phyloP scores from a whole-genome alignment of 2,797 vertebrate genomes.

The Acanthurus leucopareius region DNA sequence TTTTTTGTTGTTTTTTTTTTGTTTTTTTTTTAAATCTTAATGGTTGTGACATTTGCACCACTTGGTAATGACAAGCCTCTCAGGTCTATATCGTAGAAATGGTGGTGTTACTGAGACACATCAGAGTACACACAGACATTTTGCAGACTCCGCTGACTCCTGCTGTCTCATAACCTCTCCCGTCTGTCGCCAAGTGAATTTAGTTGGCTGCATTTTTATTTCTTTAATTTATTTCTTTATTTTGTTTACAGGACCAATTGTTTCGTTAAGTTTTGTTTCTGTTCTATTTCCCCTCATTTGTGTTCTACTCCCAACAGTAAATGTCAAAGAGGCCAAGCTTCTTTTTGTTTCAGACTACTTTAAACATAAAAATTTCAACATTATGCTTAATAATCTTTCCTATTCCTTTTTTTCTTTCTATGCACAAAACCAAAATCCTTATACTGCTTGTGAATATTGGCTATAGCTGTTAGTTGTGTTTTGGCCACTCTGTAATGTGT shows the following conservation, averaged over 20 bases:
- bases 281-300: constrained; percentile 79
- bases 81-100: constrained; percentile 75
- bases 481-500: constrained; percentile 80
- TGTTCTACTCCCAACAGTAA: constrained; percentile 81
- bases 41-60: constrained; percentile 83
- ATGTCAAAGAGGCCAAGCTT: constrained; percentile 84
- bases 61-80: constrained; percentile 80
- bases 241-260: constrained; percentile 85
- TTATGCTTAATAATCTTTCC: constrained; percentile 83
- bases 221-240: constrained; percentile 72
- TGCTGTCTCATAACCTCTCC: constrained; percentile 85
- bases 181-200: constrained; percentile 84
- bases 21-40: constrained; percentile 69
- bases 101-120: constrained; percentile 72
- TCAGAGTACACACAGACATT: constrained; percentile 73
- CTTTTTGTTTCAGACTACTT: constrained; percentile 80
- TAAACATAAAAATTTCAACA: constrained; percentile 63
- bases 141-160: constrained; percentile 82
- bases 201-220: constrained; percentile 83
- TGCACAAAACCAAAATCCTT: constrained; percentile 81
- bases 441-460: constrained; percentile 82
- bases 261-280: constrained; percentile 79
- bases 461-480: constrained; percentile 80
- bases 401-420: constrained; percentile 82
- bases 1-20: no score